These are phyloP conservation scores for Rhyacophila evoluta DNA, from an alignment of 2,888 invertebrate genomes.

Conservation along the genomic window DNA sequence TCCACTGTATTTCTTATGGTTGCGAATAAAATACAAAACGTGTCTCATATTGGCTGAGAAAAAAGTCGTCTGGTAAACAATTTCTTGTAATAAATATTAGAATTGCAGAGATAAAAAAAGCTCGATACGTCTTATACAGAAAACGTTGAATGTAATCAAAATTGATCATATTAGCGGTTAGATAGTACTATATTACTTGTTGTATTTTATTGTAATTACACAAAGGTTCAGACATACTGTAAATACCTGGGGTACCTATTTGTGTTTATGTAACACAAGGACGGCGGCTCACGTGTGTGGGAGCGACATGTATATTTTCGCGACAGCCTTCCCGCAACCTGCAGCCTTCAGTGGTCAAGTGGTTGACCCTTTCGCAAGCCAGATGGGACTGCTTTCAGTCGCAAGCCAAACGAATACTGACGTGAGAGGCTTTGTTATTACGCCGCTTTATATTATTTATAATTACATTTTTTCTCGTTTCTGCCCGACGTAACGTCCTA, in stretches of 20 bases:
- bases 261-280: neutral
- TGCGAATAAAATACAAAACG: no score
- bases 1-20: no score
- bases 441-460: neutral
- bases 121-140: no score
- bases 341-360: conserved; percentile 1
- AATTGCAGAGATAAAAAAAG: no score
- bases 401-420: neutral
- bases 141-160: no score
- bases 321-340: neutral
- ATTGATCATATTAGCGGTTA: no score
- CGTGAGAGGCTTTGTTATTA: conserved; percentile 14
- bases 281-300: no score
- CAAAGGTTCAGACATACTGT: neutral
- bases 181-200: no score
- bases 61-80: no score
- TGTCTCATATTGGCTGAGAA: no score
- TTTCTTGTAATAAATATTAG: no score
- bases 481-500: neutral
- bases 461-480: neutral
- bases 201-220: no score
- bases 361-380: conserved; percentile 6
- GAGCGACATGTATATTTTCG: neutral
- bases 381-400: conserved; percentile 9
- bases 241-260: neutral